These are phyloP conservation scores for Carettochelys insculpta DNA, from an alignment of 2,113 vertebrate genomes.

Conservation along the genomic window DNA sequence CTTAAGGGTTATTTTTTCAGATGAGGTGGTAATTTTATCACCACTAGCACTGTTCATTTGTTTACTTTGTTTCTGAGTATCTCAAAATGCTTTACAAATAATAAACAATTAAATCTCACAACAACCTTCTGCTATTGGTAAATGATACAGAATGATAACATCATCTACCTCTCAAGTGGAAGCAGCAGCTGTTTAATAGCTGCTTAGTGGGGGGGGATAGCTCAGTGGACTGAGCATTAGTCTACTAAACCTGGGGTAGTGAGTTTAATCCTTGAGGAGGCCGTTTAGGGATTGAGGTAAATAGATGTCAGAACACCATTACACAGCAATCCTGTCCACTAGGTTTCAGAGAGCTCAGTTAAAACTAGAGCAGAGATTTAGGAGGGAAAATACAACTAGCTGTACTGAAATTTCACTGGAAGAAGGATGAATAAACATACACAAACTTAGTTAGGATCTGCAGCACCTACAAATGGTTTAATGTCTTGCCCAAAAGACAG, in stretches of 20 bases:
- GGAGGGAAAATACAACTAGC: not conserved
- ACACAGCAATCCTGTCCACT: not conserved
- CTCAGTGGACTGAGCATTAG: no score
- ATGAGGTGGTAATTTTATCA: not conserved
- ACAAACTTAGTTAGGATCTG: not conserved
- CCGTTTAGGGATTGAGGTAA: no score
- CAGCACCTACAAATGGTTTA: not conserved
- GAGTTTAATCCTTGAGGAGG: no score
- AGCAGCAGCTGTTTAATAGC: not conserved
- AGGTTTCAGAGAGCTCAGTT: not conserved
- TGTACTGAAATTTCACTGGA: not conserved
- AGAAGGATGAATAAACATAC: not conserved
- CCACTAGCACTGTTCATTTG: not conserved
- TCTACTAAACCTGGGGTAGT: no score
- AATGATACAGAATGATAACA: not conserved
- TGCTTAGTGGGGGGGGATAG: no score
- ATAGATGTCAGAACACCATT: no score
- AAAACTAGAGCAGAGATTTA: not conserved
- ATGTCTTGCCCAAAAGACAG: not conserved
- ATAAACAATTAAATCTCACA: not conserved
- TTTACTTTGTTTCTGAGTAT: not conserved
- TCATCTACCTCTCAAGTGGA: not conserved
- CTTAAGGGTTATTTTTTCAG: not conserved
- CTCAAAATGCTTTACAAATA: not conserved
- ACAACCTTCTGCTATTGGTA: not conserved